These are phyloP conservation scores for Alsophila aescularia DNA, from an alignment of 2,888 invertebrate species.

Conservation along the genomic window DNA sequence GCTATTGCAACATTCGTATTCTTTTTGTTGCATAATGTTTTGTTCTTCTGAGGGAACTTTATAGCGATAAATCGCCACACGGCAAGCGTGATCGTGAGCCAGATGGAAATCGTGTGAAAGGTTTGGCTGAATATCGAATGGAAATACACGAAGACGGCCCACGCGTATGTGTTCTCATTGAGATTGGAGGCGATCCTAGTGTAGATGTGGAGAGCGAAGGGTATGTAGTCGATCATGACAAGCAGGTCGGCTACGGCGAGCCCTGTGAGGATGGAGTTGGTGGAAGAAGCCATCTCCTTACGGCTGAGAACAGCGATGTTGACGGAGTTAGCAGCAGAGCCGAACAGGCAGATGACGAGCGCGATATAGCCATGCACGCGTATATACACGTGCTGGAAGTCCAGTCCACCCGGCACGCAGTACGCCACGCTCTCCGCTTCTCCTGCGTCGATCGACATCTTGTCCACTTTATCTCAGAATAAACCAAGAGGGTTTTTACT, in stretches of 20 bases:
- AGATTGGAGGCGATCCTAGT: conserved; percentile 82
- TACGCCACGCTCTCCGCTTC: conserved; percentile 58
- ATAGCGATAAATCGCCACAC: conserved; percentile 96
- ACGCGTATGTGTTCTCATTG: conserved; percentile 85
- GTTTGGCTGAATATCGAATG: conserved; percentile 96
- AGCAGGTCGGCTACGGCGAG: conserved; percentile 95
- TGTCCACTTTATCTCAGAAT: conserved; percentile 20
- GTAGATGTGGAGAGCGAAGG: conserved; percentile 92
- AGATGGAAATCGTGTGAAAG: conserved; percentile 95
- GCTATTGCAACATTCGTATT: conserved; percentile 91
- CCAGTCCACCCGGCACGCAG: conserved; percentile 82
- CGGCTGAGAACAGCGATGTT: conserved; percentile 96
- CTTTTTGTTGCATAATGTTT: conserved; percentile 91
- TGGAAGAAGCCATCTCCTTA: conserved; percentile 95
- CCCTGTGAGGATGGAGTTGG: conserved; percentile 96
- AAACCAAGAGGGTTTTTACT: not conserved
- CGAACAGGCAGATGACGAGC: conserved; percentile 93
- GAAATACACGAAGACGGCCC: conserved; percentile 93
- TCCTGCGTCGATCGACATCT: conserved; percentile 46
- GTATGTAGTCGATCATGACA: conserved; percentile 97
- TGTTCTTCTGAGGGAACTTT: conserved; percentile 92
- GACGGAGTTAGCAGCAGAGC: conserved; percentile 94
- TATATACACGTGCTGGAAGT: conserved; percentile 86
- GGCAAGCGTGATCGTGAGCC: conserved; percentile 95
- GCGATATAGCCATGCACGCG: conserved; percentile 93